phyloP scores from a whole-genome alignment of 2,888 invertebrate species.

The Phyllotreta striolata region DNA sequence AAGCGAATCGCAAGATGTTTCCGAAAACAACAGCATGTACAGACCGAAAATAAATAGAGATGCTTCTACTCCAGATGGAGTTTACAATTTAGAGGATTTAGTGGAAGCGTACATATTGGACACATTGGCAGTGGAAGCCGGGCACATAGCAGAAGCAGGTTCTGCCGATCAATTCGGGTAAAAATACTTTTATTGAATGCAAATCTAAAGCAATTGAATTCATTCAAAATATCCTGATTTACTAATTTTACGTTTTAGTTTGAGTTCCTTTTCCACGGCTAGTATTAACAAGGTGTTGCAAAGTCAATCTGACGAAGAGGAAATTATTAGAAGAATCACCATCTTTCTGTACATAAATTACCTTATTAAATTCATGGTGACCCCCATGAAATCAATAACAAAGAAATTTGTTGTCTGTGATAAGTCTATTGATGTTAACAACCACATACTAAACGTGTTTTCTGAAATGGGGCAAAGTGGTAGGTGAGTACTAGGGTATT shows the following conservation, averaged over 20 bases:
- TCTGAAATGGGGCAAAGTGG: conserved; percentile 42
- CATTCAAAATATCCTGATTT: background rate
- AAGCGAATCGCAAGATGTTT: conserved; percentile 16
- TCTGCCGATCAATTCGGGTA: conserved; percentile 38
- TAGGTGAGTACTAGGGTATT: conserved; percentile 43
- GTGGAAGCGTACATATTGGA: conserved; percentile 61
- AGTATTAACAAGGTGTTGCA: conserved; percentile 44
- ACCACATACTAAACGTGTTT: conserved; percentile 53
- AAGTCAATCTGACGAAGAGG: conserved; percentile 33
- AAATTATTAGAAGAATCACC: conserved; percentile 47
- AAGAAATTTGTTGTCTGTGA: conserved; percentile 52
- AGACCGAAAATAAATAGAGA: conserved; percentile 64
- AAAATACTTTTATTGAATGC: conserved; percentile 12
- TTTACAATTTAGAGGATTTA: conserved; percentile 63
- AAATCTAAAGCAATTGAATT: too few species aligned
- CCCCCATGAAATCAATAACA: conserved; percentile 47
- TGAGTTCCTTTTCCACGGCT: conserved; percentile 42
- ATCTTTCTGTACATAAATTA: conserved; percentile 55
- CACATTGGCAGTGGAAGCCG: conserved; percentile 48
- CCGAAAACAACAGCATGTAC: conserved; percentile 59
- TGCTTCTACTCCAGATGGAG: conserved; percentile 61
- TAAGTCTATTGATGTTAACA: conserved; percentile 51
- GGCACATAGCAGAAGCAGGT: conserved; percentile 35
- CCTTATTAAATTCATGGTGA: conserved; percentile 51
- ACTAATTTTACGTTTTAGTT: conserved; percentile 42